phyloP scores from a whole-genome alignment of 2,113 vertebrate genomes.

The Megalops atlanticus region DNA sequence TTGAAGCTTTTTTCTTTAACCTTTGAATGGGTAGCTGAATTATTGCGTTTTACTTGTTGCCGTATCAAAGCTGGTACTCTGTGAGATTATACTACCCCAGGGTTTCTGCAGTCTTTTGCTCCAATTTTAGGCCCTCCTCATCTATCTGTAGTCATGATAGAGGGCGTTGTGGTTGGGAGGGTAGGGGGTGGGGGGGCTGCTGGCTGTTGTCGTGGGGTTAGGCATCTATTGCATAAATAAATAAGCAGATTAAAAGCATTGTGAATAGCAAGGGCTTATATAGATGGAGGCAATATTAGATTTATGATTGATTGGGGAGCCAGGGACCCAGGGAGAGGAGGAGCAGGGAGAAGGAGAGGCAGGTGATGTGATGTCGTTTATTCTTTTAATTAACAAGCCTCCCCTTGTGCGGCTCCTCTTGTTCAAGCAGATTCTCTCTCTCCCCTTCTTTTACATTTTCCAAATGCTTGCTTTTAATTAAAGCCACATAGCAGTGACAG shows the following conservation, averaged over 20 bases:
- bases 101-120: background rate
- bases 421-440: constrained; percentile 7
- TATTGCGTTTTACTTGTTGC: background rate
- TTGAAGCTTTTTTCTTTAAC: background rate
- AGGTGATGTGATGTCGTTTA: constrained; percentile 14
- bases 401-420: background rate
- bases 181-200: background rate
- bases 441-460: constrained; percentile 8
- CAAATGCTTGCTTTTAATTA: constrained; percentile 25
- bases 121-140: too few species aligned
- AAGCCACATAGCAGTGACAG: constrained; percentile 4
- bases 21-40: background rate
- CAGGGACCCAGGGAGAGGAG: constrained; percentile 24
- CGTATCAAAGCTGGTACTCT: background rate
- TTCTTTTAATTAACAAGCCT: constrained; percentile 10
- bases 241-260: constrained; percentile 39
- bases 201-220: constrained; percentile 30
- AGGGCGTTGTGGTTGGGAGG: background rate
- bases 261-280: constrained; percentile 25
- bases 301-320: constrained; percentile 45
- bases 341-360: background rate
- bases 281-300: constrained; percentile 30
- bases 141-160: background rate
- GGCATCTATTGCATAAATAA: constrained; percentile 36
- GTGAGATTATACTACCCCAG: background rate